Evolutionary conservation across 1,140 invertebrate species (phyloP), one percentile per base, ranked within the genome.

Genomic region (Drosophila eugracilis): DNA sequence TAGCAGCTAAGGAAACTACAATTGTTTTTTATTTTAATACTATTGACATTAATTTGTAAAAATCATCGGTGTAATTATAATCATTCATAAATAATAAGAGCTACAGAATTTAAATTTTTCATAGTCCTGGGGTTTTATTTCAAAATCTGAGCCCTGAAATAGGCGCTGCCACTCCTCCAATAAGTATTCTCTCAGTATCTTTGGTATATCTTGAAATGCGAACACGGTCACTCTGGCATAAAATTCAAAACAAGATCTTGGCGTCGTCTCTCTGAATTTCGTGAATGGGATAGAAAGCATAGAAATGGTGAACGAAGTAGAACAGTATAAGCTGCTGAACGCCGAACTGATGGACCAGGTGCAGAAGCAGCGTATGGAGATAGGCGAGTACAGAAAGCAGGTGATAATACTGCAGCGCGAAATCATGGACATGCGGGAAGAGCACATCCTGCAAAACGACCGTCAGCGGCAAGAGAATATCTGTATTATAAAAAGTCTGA

Each of bases 311-410:
- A n/a, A n/a, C 72, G 39, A 79, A 83, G 28, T 17, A 21, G 15
- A n/a, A n/a, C 75, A 84, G 12, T 83, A 83, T 15, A 84, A 84
- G 48, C 1, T 39, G 3, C 26, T 84, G 0, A 84, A 84, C 17
- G 75, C 79, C 2, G 54, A 84, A 14, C 21, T 84, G 1, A 72
- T 78, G 26, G 47, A 42, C 10, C 50, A 84, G 12, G 59, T 84
- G 12, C 79, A 84, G 30, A 79, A 39, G 28, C 71, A 71, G 12
- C 65, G 80, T n/a, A 12, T 66, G 30, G 44, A 59, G 22, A 44
- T 84, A 7, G 37, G 34, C 0, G 30, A 59, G 14, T 75, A 58
- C 26, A 22, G 4, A 15, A 63, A 34, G 45, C 24, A 30, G 5
- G 34, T 63, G 3, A 9, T 75, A 10, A 0, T 32, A 1, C 57